phyloP scores from a whole-genome alignment of 2,888 invertebrate species.

The Ormyrus pomaceus region DNA sequence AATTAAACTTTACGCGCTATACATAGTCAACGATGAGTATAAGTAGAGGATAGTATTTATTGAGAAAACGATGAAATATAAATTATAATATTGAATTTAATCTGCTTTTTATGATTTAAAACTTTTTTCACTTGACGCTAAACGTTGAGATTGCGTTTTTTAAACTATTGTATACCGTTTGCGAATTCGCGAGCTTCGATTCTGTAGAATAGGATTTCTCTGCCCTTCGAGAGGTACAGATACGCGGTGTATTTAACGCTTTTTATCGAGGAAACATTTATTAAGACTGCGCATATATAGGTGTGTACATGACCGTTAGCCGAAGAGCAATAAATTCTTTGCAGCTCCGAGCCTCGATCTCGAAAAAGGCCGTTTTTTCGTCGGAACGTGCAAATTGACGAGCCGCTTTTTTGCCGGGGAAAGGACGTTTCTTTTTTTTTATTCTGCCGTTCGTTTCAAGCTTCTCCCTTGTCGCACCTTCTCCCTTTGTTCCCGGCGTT shows the following conservation, averaged over 20 bases:
- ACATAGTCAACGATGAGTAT: slow-evolving; percentile 43
- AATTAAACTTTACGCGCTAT: slow-evolving; percentile 51
- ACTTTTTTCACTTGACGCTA: too few species aligned
- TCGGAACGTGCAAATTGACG: slow-evolving; percentile 34
- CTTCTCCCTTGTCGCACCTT: not conserved
- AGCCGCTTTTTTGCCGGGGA: slow-evolving; percentile 8
- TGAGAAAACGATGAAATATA: slow-evolving; percentile 32
- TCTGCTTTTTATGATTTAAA: too few species aligned
- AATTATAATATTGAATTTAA: not conserved
- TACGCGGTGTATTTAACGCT: not conserved
- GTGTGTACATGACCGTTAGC: slow-evolving; percentile 28
- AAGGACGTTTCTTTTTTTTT: too few species aligned
- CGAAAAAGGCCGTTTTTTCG: slow-evolving; percentile 19
- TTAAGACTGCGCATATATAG: slow-evolving; percentile 35
- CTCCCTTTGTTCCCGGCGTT: slow-evolving; percentile 13
- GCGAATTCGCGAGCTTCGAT: slow-evolving; percentile 10
- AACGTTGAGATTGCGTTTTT: too few species aligned
- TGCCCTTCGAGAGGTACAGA: slow-evolving; percentile 17
- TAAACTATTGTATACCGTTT: not conserved
- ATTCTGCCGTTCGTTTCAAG: too few species aligned
- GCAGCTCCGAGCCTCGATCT: slow-evolving; percentile 7
- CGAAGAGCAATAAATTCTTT: slow-evolving; percentile 34
- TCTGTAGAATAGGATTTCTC: slow-evolving; percentile 19
- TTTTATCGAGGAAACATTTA: slow-evolving; percentile 27
- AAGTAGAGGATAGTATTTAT: slow-evolving; percentile 52